Evolutionary conservation across 53 echinoderm and acorn worm genomes (phyloP), one percentile per base, ranked within the genome.

Genomic region (Crossaster papposus): DNA sequence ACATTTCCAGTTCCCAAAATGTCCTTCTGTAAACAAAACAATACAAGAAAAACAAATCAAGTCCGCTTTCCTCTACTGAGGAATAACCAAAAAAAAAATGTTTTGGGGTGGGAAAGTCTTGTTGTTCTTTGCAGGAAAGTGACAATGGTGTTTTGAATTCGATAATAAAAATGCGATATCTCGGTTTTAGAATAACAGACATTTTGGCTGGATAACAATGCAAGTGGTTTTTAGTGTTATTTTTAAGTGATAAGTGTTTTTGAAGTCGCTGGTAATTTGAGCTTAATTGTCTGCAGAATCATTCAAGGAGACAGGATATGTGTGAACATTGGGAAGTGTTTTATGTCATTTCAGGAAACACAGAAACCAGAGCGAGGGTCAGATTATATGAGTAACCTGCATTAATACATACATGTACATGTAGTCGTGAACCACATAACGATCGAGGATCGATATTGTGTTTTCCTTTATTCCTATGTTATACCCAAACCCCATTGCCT

Each of bases 1-100:
- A 82, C 82, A 54, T 65, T 2, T 65, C 65, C 82, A 82, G 65
- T 82, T 82, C 68, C 82, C 65, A 82, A 62, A 62, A 30, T 78
- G 52, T 17, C 30, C 70, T 70, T 68, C 54, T 68, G 44, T 29
- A 36, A 83, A 83, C 70, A 81, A 15, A 36, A 3, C 50, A 18
- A 35, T 30, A 15, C 37, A 64, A 38, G 64, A 70, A 81, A 63
- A 63, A 18, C 36, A 44, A n/a, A n/a, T n/a, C n/a, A 33, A 23
- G 65, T 35, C 32, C 62, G 50, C 24, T 65, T 64, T 81, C 81
- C 81, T 81, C 62, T 30, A 32, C 81, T 31, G 51, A 28, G 79
- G n/a, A n/a, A n/a, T n/a, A n/a, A n/a, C n/a, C n/a, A n/a, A 32
- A 1, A 33, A 20, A 34, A 64, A 30, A 7, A 52, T 22, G 79